phyloP scores from a whole-genome alignment of 2,797 vertebrate genomes.

The Tapera naevia region DNA sequence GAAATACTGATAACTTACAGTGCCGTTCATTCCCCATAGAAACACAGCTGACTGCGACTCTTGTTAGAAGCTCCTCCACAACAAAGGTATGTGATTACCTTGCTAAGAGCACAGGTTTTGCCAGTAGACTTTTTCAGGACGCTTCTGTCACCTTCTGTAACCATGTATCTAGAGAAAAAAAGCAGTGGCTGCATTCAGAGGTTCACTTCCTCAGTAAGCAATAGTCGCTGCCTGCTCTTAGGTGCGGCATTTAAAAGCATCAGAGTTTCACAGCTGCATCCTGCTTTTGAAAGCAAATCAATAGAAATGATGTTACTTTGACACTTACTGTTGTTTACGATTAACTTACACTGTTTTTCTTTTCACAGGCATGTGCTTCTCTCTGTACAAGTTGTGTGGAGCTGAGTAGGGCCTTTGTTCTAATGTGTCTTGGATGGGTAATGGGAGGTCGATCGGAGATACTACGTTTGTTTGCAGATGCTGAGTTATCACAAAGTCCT shows the following conservation, averaged over 20 bases:
- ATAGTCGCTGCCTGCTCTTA: neutral
- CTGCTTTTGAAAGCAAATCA: slow-evolving; percentile 13
- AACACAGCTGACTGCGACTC: neutral
- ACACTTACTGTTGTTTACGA: neutral
- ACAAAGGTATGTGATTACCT: neutral
- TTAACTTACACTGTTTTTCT: neutral
- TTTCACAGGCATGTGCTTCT: neutral
- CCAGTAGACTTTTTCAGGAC: neutral
- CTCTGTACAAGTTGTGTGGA: neutral
- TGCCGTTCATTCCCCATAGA: rapidly evolving
- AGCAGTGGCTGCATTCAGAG: neutral
- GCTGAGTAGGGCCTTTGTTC: neutral
- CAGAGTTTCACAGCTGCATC: neutral
- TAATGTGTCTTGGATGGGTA: neutral
- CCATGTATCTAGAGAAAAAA: rapidly evolving
- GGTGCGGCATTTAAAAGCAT: neutral
- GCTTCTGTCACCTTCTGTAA: neutral
- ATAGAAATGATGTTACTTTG: slow-evolving; percentile 21
- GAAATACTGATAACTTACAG: neutral
- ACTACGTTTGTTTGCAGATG: neutral
- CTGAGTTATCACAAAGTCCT: neutral
- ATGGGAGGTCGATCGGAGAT: neutral
- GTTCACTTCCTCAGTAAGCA: rapidly evolving
- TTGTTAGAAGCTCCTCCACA: neutral
- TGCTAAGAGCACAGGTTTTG: neutral